Conservation (phyloP, 2,888 invertebrate species). For the Oxyteleia sp. region DNA sequence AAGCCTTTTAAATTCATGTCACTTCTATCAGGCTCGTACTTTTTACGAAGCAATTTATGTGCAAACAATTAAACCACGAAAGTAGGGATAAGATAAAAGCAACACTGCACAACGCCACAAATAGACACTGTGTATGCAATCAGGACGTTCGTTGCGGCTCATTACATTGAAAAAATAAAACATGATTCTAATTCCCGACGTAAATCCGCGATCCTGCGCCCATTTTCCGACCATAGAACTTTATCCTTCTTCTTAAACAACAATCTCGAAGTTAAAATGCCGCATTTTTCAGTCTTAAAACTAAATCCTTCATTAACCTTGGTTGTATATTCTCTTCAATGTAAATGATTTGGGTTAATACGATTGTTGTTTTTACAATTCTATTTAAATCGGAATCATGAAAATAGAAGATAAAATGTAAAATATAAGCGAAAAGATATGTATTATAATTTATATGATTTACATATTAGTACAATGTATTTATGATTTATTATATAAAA, state of each 20-base stretch:
- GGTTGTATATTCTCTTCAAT: too few species aligned
- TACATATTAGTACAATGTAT: too few species aligned
- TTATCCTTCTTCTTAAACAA: slow-evolving; percentile 22
- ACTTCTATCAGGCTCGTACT: slow-evolving; percentile 45
- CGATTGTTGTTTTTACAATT: too few species aligned
- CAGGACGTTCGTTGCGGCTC: slow-evolving; percentile 57
- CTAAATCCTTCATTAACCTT: neutral
- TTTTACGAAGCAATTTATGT: slow-evolving; percentile 61
- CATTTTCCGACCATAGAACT: slow-evolving; percentile 17
- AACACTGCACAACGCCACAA: slow-evolving; percentile 32
- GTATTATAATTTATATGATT: too few species aligned
- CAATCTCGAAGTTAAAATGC: neutral
- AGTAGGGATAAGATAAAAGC: slow-evolving; percentile 61
- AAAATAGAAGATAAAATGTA: too few species aligned
- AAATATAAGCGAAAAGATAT: too few species aligned
- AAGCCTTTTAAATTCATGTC: slow-evolving; percentile 55
- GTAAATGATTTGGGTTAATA: too few species aligned
- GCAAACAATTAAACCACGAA: slow-evolving; percentile 67
- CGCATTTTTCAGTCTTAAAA: neutral
- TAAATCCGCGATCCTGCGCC: slow-evolving; percentile 21
- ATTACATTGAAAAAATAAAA: slow-evolving; percentile 67
- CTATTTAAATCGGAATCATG: too few species aligned
- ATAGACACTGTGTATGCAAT: slow-evolving; percentile 70
- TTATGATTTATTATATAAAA: too few species aligned
- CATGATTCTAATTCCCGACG: slow-evolving; percentile 59